Conservation (phyloP, 2,113 vertebrate species). For the Lagopus leucura region DNA sequence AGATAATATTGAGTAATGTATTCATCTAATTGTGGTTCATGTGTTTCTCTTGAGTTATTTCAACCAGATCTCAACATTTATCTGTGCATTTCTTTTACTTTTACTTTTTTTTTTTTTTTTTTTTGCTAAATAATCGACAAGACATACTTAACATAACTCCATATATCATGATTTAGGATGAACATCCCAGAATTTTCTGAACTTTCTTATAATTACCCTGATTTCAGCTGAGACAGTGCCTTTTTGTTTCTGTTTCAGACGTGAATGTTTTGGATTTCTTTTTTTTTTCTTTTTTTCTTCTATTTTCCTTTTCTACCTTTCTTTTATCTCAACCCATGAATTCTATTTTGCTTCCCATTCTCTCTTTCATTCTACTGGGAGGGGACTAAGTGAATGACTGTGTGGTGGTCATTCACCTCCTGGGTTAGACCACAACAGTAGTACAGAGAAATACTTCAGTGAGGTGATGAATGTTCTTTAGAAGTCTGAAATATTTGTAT, state of each 20-base stretch:
- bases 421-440: background rate
- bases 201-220: background rate
- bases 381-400: no score
- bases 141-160: background rate
- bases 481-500: background rate
- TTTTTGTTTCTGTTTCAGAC: background rate
- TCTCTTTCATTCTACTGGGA: background rate
- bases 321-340: background rate
- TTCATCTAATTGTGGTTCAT: background rate
- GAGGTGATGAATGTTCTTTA: background rate
- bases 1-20: background rate
- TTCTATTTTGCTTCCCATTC: background rate
- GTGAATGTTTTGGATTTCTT: no score
- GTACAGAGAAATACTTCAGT: background rate
- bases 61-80: background rate
- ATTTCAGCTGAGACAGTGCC: background rate
- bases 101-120: background rate
- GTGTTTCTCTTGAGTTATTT: background rate
- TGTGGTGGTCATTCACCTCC: no score
- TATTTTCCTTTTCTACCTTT: background rate
- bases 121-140: background rate
- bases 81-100: background rate
- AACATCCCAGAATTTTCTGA: background rate
- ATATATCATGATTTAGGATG: background rate
- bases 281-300: background rate